Conservation (phyloP, 1,140 invertebrate genomes). For the Macrotrachela quadricornifera region DNA sequence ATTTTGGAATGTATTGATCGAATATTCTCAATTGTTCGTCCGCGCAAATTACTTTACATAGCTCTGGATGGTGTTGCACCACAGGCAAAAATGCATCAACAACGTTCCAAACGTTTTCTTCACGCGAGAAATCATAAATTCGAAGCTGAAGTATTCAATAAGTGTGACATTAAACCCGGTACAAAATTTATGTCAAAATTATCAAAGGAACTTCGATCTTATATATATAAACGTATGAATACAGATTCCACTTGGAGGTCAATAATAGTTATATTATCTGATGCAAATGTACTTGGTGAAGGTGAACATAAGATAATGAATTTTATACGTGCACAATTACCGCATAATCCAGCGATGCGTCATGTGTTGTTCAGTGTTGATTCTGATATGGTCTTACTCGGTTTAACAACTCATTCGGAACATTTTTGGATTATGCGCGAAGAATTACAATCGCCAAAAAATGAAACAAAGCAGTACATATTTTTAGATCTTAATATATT, state of each 20-base stretch:
- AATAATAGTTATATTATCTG: conserved; percentile 80
- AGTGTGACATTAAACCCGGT: conserved; percentile 93
- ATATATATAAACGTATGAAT: conserved; percentile 77
- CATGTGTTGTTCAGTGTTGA: conserved; percentile 95
- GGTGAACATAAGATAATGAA: conserved; percentile 99
- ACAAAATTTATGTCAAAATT: conserved; percentile 92
- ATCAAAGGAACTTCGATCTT: conserved; percentile 79
- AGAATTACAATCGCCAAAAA: conserved; percentile 83
- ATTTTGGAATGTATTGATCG: conserved; percentile 97
- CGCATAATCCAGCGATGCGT: conserved; percentile 88
- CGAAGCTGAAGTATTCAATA: conserved; percentile 63
- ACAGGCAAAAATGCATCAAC: conserved; percentile 98
- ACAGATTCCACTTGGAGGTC: conserved; percentile 82
- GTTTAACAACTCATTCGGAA: conserved; percentile 89
- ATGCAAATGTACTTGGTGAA: conserved; percentile 93
- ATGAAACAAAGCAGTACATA: conserved; percentile 79
- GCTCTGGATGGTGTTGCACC: conserved; percentile 97
- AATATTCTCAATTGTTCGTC: conserved; percentile 77
- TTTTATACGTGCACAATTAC: conserved; percentile 76
- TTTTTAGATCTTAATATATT: conserved; percentile 64
- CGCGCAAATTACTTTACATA: conserved; percentile 87
- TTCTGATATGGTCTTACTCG: conserved; percentile 67
- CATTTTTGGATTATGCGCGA: conserved; percentile 78
- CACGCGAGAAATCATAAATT: conserved; percentile 65
- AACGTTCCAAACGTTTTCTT: conserved; percentile 77